Base-by-base conservation (phyloP, 1,140 invertebrate genomes). In the Cecropterus lyciades region DNA sequence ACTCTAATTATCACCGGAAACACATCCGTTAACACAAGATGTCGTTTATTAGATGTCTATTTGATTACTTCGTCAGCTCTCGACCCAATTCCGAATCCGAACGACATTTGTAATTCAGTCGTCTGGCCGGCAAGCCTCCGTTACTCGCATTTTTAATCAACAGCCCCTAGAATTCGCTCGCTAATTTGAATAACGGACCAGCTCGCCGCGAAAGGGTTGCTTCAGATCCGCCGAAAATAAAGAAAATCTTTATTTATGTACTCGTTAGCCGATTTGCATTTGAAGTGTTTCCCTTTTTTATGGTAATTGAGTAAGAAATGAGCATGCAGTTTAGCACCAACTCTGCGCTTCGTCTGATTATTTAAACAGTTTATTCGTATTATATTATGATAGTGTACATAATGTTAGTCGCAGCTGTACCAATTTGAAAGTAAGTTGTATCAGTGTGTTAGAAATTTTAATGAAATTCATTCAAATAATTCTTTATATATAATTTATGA, bases 111-210 rank as follows among this genome's bases (percentile, higher is more conserved):
- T 83, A 75, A 85, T 82, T 81, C 79, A 59, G 69, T 3, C 71
- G 70, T 52, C 65, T 43, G 72, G 46, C 70, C 56, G 46, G 45
- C 46, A 53, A 56, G 63, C 69, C 68, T 69, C 72, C 70, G 75
- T 53, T 56, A 55, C 66, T 74, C 78, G 82, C 62, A 85, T 85
- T 85, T 87, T 85, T 84, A 87, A 87, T 87, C 77, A 73, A 79
- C 73, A 77, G 69, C 70, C 76, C 70, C 57, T 69, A 65, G 76
- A 82, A 83, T 81, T 83, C 69, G 60, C 67, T 65, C 69, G 70
- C 74, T 77, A 76, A 87, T 87, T 87, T 87, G 78, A 84, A 87
- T 87, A 87, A 79, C 70, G 71, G 67, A 15, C 43, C 33, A 27
- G 14, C 48, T 49, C 24, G 43, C 59, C 65, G 40, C 67, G 52